A percentile compares a stretch with the other conserved stretches of the same genome.
These are phyloP conservation scores for Cotesia typhae DNA, from an alignment of 1,140 invertebrate genomes.

Conservation along the genomic window DNA sequence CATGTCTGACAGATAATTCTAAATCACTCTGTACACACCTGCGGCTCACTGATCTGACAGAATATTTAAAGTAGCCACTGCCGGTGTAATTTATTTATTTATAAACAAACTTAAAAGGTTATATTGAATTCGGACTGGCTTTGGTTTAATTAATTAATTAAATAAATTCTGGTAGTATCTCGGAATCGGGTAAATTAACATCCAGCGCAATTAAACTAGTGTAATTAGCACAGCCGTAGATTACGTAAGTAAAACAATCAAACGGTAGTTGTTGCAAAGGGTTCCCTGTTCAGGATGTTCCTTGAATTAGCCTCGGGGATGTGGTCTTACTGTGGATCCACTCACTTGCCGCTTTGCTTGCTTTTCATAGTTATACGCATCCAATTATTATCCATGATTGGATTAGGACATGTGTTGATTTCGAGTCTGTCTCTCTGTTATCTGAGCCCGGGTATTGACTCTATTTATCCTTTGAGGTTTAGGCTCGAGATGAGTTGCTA, in stretches of 20 bases:
- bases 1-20: slow-evolving; percentile 22
- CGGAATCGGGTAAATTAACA: not conserved
- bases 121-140: too few species aligned
- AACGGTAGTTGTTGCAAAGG: not conserved
- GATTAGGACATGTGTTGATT: slow-evolving; percentile 63
- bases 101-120: too few species aligned
- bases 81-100: not conserved
- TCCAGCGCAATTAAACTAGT: slow-evolving; percentile 4
- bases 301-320: slow-evolving; percentile 33
- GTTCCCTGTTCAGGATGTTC: slow-evolving; percentile 1
- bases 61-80: slow-evolving; percentile 24
- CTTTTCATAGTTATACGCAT: slow-evolving; percentile 56
- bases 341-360: slow-evolving; percentile 40
- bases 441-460: too few species aligned
- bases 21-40: slow-evolving; percentile 34
- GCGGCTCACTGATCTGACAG: slow-evolving; percentile 26
- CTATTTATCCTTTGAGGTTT: too few species aligned
- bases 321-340: slow-evolving; percentile 23
- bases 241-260: slow-evolving; percentile 9
- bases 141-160: too few species aligned
- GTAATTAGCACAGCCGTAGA: slow-evolving; percentile 2
- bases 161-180: too few species aligned
- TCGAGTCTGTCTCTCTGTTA: slow-evolving; percentile 36
- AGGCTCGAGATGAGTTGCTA: too few species aligned
- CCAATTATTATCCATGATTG: slow-evolving; percentile 64